phyloP scores from a whole-genome alignment of 2,888 invertebrate genomes.

The Panopea generosa region DNA sequence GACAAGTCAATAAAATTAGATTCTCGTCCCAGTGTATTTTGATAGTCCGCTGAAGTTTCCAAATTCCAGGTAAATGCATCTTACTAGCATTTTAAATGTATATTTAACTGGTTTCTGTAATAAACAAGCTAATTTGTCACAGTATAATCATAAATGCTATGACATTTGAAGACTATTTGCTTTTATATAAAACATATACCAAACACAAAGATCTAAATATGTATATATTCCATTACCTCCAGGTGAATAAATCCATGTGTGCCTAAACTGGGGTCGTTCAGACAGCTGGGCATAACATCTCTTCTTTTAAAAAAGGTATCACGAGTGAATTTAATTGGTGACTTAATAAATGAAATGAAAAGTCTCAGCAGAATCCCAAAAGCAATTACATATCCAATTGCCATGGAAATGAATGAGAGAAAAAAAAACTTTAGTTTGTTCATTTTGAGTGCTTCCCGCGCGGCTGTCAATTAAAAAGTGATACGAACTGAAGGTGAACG shows the following conservation, averaged over 20 bases:
- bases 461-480: neutral
- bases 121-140: too few species aligned
- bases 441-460: slow-evolving; percentile 15
- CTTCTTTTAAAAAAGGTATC: slow-evolving; percentile 53
- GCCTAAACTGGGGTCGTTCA: slow-evolving; percentile 69
- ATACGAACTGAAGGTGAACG: neutral
- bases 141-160: too few species aligned
- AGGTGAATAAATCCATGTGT: slow-evolving; percentile 69
- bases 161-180: too few species aligned
- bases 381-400: slow-evolving; percentile 54
- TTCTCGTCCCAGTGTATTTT: too few species aligned
- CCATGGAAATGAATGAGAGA: slow-evolving; percentile 16
- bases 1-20: too few species aligned
- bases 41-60: too few species aligned
- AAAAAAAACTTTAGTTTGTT: slow-evolving; percentile 14
- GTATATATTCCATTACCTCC: slow-evolving; percentile 54
- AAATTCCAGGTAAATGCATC: too few species aligned
- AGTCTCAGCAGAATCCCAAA: slow-evolving; percentile 29
- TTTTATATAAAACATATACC: too few species aligned
- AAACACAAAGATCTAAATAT: too few species aligned
- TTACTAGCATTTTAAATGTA: too few species aligned
- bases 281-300: slow-evolving; percentile 65
- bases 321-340: slow-evolving; percentile 55
- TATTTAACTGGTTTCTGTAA: too few species aligned
- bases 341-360: slow-evolving; percentile 36